Conservation (phyloP, 2,113 vertebrate genomes). For the Pavo muticus region DNA sequence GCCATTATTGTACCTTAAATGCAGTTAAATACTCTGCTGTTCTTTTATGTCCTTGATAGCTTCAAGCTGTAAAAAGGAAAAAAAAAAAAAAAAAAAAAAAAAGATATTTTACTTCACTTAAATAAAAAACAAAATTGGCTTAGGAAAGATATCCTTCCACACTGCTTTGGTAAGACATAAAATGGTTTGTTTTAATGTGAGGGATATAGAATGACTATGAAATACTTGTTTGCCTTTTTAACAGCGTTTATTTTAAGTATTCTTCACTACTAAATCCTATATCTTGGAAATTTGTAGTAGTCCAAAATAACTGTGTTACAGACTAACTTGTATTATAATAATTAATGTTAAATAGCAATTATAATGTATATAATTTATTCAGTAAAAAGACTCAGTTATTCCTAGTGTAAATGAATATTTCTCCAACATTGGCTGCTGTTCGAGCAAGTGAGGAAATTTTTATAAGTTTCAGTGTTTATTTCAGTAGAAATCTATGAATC, state of each 20-base stretch:
- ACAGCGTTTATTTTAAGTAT: background rate
- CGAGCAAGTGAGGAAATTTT: background rate
- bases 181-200: accelerated
- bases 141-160: background rate
- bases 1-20: background rate
- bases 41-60: background rate
- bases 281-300: background rate
- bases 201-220: background rate
- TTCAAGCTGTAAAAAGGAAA: background rate
- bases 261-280: background rate
- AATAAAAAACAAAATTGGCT: background rate
- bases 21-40: background rate
- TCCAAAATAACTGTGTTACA: background rate
- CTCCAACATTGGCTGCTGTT: background rate
- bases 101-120: too few species aligned
- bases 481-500: background rate
- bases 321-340: background rate
- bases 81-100: too few species aligned
- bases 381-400: background rate
- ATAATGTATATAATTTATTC: background rate
- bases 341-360: background rate
- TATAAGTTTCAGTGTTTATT: background rate
- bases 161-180: background rate
- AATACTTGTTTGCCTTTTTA: background rate
- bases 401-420: background rate